Percentiles rank a stretch among this genome's conserved stretches.
Evolutionary conservation across 2,888 invertebrate species (phyloP).

Genomic region (Zygothrica quintamaculata): DNA sequence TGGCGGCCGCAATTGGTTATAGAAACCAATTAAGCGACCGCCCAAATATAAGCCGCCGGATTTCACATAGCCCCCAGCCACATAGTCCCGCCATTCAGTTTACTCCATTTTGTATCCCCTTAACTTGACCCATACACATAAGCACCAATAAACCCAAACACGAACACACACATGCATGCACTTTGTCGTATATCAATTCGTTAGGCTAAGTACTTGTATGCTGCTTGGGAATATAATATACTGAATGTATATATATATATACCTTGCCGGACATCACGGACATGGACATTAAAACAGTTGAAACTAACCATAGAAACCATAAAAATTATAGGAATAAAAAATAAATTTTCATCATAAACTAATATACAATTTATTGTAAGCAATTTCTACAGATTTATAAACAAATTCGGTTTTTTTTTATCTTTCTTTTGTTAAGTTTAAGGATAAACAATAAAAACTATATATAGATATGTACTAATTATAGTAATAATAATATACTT

Average conservation of each 20-base stretch:
- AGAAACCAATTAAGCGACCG: conserved; percentile 83
- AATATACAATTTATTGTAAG: conserved; percentile 55
- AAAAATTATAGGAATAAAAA: no score
- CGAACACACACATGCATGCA: no score
- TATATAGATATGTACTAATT: conserved; percentile 3
- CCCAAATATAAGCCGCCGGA: conserved; percentile 81
- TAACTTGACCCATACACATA: neutral
- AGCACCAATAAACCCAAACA: neutral
- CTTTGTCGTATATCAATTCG: neutral
- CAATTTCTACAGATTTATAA: conserved; percentile 40
- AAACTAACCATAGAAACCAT: no score
- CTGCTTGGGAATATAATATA: neutral
- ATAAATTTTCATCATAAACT: conserved; percentile 17
- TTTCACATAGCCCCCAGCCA: conserved; percentile 59
- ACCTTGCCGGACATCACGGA: neutral
- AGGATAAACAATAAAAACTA: conserved; percentile 26
- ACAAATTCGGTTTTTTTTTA: no score
- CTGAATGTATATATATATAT: neutral
- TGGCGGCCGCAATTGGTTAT: conserved; percentile 83
- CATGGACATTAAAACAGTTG: no score
- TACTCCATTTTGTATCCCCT: neutral
- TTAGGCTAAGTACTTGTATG: conserved; percentile 12
- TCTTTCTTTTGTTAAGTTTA: no score
- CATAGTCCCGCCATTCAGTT: conserved; percentile 4
- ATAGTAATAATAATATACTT: conserved; percentile 11